phyloP scores from a whole-genome alignment of 2,113 vertebrate species.

The Peromyscus maniculatus region DNA sequence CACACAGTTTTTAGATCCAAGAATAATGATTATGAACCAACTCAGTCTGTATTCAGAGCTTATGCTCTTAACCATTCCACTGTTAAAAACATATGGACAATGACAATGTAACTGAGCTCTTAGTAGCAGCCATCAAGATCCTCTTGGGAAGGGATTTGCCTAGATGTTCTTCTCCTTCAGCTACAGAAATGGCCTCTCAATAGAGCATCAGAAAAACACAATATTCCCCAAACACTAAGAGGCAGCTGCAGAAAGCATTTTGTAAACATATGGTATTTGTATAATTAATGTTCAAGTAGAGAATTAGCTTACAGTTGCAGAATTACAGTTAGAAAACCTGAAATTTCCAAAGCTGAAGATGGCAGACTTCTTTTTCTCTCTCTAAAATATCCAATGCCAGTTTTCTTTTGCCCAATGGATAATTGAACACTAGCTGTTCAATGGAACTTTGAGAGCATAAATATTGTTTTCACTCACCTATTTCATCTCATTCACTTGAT shows the following conservation, averaged over 20 bases:
- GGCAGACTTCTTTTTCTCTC: not conserved
- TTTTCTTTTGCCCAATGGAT: not conserved
- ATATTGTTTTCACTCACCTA: not conserved
- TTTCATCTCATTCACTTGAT: not conserved
- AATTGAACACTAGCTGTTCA: not conserved
- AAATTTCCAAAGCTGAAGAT: slow-evolving; percentile 42
- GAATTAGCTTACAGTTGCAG: slow-evolving; percentile 75
- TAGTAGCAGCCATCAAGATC: not conserved
- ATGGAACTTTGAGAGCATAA: not conserved
- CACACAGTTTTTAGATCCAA: not conserved
- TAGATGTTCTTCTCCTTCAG: slow-evolving; percentile 7
- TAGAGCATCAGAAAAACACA: slow-evolving; percentile 63
- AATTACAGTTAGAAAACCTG: slow-evolving; percentile 73
- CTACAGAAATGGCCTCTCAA: slow-evolving; percentile 37
- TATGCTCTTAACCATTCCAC: not conserved
- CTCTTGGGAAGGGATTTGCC: not conserved
- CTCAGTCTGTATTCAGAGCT: not conserved
- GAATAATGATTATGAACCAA: not conserved
- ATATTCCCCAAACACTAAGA: slow-evolving; percentile 72
- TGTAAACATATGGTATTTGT: slow-evolving; percentile 81
- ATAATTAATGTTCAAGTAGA: slow-evolving; percentile 79
- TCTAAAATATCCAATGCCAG: not conserved
- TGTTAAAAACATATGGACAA: not conserved
- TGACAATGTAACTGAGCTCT: not conserved
- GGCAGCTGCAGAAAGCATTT: slow-evolving; percentile 78